Percentiles rank a stretch among this genome's conserved stretches.
phyloP scores from a whole-genome alignment of 2,797 vertebrate genomes.

The Hybognathus amarus region DNA sequence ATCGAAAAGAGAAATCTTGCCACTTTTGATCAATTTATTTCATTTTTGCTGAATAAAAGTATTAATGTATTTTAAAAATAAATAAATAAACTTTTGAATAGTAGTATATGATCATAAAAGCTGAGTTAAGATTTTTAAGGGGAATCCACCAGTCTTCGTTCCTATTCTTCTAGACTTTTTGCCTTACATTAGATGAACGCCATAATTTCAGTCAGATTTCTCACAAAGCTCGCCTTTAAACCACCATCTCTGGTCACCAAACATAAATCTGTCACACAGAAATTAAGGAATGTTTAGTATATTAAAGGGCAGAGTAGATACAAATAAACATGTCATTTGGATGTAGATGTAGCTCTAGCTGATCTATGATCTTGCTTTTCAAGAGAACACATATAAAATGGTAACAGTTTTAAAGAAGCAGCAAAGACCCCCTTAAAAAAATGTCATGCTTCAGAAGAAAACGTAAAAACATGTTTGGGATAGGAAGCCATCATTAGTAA shows the following conservation, averaged over 20 bases:
- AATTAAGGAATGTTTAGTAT: constrained; percentile 1
- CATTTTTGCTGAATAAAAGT: background rate
- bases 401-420: constrained; percentile 29
- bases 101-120: background rate
- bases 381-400: background rate
- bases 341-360: background rate
- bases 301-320: background rate
- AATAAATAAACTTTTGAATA: background rate
- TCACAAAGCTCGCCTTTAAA: background rate
- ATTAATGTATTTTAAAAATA: background rate
- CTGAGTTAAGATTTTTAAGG: background rate
- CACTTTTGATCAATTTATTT: background rate
- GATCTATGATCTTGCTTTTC: background rate
- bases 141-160: background rate
- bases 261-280: constrained; percentile 1
- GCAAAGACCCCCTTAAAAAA: constrained; percentile 22
- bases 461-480: constrained; percentile 35
- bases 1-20: no score
- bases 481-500: constrained; percentile 8
- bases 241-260: background rate
- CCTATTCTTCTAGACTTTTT: background rate
- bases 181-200: background rate
- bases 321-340: background rate
- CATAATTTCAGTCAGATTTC: background rate
- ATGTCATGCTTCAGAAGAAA: constrained; percentile 29